phyloP scores from a whole-genome alignment of 2,797 vertebrate genomes.

The Echiichthys vipera region DNA sequence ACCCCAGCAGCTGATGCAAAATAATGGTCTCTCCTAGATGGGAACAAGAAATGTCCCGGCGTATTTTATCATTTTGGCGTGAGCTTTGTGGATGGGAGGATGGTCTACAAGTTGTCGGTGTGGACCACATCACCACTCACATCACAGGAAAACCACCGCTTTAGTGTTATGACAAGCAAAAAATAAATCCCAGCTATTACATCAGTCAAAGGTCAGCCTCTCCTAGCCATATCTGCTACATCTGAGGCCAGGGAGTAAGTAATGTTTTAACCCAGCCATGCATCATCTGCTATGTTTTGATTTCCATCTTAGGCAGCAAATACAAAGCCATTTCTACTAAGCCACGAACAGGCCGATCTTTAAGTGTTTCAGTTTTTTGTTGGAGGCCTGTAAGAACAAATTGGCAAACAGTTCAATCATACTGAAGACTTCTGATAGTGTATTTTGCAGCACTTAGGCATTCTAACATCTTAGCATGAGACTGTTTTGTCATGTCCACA shows the following conservation, averaged over 20 bases:
- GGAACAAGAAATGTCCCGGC: conserved; percentile 20
- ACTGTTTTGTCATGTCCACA: conserved; percentile 58
- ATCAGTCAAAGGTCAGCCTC: conserved; percentile 37
- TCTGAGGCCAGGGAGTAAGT: conserved; percentile 23
- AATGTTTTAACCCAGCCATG: conserved; percentile 33
- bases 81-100: conserved; percentile 11
- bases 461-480: conserved; percentile 28
- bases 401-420: neutral
- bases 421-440: neutral
- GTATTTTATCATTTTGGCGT: conserved; percentile 22
- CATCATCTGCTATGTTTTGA: conserved; percentile 41
- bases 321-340: conserved; percentile 10
- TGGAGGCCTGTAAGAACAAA: conserved; percentile 12
- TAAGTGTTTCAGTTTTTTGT: neutral
- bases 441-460: conserved; percentile 30
- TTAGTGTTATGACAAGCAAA: conserved; percentile 39
- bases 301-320: conserved; percentile 7
- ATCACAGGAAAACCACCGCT: neutral
- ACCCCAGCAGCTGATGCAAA: conserved; percentile 42
- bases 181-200: conserved; percentile 43
- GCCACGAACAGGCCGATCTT: neutral
- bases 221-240: conserved; percentile 18
- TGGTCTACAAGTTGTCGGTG: neutral
- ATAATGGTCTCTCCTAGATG: conserved; percentile 38
- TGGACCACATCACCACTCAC: conserved; percentile 1